phyloP scores from a whole-genome alignment of 1,140 invertebrate species.

The Contarinia nasturtii region DNA sequence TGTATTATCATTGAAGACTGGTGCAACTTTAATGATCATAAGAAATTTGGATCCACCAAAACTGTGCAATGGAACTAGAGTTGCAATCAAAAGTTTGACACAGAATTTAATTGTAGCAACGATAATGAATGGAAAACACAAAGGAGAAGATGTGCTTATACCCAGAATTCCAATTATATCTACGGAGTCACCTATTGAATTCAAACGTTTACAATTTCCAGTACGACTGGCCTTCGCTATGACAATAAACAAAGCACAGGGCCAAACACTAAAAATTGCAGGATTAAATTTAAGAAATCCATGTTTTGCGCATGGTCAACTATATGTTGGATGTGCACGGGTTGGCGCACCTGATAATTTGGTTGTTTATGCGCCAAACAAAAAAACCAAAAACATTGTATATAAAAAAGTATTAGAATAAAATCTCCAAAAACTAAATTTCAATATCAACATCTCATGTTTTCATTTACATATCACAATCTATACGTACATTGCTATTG shows the following conservation, averaged over 20 bases:
- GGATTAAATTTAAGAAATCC: conserved; percentile 16
- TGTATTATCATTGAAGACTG: conserved; percentile 9
- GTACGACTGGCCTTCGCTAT: conserved; percentile 28
- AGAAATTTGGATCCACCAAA: conserved; percentile 18
- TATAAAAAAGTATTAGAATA: no score
- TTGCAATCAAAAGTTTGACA: conserved; percentile 10
- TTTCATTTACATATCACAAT: no score
- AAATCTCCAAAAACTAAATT: no score
- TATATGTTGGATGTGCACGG: conserved; percentile 14
- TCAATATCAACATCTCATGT: no score
- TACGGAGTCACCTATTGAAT: conserved; percentile 6
- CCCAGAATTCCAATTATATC: conserved; percentile 18
- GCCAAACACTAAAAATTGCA: conserved; percentile 22
- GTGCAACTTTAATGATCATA: conserved; percentile 22
- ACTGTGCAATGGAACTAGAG: conserved; percentile 21
- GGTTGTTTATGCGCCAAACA: not conserved
- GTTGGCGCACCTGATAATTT: conserved; percentile 5
- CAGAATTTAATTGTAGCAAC: conserved; percentile 14
- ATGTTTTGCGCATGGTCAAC: conserved; percentile 8
- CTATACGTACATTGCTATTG: no score
- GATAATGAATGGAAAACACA: conserved; percentile 13
- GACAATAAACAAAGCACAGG: conserved; percentile 35
- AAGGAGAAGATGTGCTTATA: conserved; percentile 16
- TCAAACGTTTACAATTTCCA: conserved; percentile 6
- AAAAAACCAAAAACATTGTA: no score